Evolutionary conservation across 2,797 vertebrate genomes (phyloP).

Genomic region (Neopelma chrysocephalum): DNA sequence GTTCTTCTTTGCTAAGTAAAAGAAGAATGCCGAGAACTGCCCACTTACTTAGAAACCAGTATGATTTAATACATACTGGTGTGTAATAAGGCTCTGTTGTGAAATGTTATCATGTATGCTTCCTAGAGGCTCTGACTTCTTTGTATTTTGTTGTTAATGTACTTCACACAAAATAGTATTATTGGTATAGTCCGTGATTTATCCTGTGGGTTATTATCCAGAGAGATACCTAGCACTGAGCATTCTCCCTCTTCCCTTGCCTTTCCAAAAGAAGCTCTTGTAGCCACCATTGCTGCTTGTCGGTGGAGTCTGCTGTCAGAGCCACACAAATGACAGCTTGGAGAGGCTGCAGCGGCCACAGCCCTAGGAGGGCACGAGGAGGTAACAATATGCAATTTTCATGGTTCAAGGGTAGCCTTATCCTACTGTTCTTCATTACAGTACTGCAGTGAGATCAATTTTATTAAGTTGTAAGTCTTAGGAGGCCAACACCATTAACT

Average conservation of each 20-base stretch:
- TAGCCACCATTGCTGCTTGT: neutral
- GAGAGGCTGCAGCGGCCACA: conserved; percentile 64
- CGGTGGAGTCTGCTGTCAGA: conserved; percentile 50
- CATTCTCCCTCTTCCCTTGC: neutral
- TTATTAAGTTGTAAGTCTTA: conserved; percentile 73
- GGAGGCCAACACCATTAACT: conserved; percentile 66
- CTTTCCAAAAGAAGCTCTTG: neutral
- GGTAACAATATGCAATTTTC: conserved; percentile 77
- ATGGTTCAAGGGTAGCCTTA: conserved; percentile 75
- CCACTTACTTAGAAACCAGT: neutral
- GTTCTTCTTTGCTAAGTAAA: neutral
- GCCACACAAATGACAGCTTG: conserved; percentile 65
- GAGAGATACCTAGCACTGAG: neutral
- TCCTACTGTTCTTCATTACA: conserved; percentile 76
- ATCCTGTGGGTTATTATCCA: neutral
- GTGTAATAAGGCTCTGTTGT: neutral
- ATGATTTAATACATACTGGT: neutral
- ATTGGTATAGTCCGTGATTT: neutral
- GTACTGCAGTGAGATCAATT: conserved; percentile 72
- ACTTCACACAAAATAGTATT: neutral
- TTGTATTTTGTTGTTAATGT: neutral
- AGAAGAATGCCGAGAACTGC: neutral
- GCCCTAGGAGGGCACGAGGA: conserved; percentile 73
- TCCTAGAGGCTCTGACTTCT: neutral
- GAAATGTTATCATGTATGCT: neutral